Evolutionary conservation across 2,797 vertebrate genomes (phyloP).

Genomic region (Thamnophis elegans): DNA sequence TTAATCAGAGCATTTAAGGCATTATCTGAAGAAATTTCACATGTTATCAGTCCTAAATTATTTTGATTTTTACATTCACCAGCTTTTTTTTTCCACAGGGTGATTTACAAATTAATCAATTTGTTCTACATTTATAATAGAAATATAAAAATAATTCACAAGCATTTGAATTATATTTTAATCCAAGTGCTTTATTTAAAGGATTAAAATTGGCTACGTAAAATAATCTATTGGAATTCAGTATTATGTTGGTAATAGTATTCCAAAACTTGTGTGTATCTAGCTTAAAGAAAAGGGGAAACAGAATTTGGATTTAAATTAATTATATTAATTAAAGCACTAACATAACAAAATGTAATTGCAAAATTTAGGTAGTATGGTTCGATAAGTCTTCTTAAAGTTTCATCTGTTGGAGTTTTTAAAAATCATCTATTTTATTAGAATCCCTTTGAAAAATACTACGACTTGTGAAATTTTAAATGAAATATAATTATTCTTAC

Average conservation of each 20-base stretch:
- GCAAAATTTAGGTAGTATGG: not conserved
- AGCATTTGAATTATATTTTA: slow-evolving; percentile 4
- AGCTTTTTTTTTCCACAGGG: not conserved
- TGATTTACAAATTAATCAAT: not conserved
- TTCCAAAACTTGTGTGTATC: not conserved
- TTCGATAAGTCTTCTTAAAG: not conserved
- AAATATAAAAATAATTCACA: slow-evolving; percentile 9
- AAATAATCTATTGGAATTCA: not conserved
- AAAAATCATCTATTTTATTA: not conserved
- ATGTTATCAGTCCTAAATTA: not conserved
- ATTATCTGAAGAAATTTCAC: not conserved
- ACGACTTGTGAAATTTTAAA: not conserved
- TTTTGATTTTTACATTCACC: not conserved
- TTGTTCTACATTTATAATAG: not conserved
- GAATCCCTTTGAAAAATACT: not conserved
- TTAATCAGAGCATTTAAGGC: not conserved
- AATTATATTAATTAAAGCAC: not conserved
- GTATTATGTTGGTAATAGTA: not conserved
- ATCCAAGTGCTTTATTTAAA: not conserved
- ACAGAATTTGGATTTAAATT: not conserved
- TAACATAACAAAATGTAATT: not conserved
- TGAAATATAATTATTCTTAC: slow-evolving; percentile 4
- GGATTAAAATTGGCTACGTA: not conserved
- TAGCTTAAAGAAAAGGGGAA: no score
- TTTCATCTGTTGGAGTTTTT: not conserved